A percentile compares a stretch with the other conserved stretches of the same genome.
Conservation (phyloP, 2,888 invertebrate species). For the Steinernema scapterisci region DNA sequence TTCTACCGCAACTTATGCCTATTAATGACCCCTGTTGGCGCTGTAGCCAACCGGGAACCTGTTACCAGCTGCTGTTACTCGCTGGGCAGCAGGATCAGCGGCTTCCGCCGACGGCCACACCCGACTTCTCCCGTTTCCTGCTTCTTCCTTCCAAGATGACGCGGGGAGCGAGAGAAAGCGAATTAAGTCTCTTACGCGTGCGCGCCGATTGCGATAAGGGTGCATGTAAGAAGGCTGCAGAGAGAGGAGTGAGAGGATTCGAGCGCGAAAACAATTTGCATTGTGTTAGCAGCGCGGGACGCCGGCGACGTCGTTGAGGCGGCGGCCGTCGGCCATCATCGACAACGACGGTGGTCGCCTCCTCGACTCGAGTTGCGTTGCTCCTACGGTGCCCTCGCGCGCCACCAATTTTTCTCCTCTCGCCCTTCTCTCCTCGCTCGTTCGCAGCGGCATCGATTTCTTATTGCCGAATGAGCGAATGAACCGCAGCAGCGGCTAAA, state of each 20-base stretch:
- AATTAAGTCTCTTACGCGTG: conserved; percentile 27
- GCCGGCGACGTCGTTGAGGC: not conserved
- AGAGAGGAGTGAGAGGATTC: conserved; percentile 23
- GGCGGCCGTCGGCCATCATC: conserved; percentile 15
- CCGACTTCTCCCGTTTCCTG: not conserved
- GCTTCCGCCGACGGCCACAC: not conserved
- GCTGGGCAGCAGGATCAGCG: not conserved
- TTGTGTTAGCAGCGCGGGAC: conserved; percentile 29
- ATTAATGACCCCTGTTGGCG: not conserved
- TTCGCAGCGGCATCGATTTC: conserved; percentile 20
- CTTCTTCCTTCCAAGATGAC: not conserved
- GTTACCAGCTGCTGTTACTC: not conserved
- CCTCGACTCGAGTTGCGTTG: conserved; percentile 28
- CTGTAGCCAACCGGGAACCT: not conserved
- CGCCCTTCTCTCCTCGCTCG: not conserved
- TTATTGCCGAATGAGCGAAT: conserved; percentile 23
- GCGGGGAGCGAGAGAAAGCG: not conserved
- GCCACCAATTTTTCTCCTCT: conserved; percentile 18
- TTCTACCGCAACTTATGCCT: conserved; percentile 13
- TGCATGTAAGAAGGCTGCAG: conserved; percentile 24
- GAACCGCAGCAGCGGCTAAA: conserved; percentile 19
- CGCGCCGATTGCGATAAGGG: conserved; percentile 14
- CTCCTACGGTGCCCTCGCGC: conserved; percentile 32
- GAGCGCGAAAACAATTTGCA: conserved; percentile 33
- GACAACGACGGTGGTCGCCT: conserved; percentile 23